Evolutionary conservation across 2,113 vertebrate genomes (phyloP).

Genomic region (Etia nguti): DNA sequence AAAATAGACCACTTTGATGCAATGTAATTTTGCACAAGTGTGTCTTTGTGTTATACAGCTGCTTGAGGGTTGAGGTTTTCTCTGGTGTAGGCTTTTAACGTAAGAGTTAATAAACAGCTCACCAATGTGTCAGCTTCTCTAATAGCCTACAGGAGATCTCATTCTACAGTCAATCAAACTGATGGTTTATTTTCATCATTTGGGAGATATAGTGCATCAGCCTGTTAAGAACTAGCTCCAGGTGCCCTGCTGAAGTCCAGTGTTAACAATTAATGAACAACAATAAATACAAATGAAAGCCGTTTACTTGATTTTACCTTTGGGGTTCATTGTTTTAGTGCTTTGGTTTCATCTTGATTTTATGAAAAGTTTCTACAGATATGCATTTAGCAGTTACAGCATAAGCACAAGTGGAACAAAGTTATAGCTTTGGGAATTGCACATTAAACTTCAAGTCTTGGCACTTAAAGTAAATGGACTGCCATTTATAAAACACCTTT

Average conservation of each 20-base stretch:
- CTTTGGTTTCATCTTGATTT: background rate
- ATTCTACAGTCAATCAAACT: conserved; percentile 47
- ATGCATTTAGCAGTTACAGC: background rate
- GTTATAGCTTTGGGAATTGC: background rate
- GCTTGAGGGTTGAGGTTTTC: conserved; percentile 5
- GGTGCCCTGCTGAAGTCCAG: background rate
- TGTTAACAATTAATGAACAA: background rate
- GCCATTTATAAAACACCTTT: background rate
- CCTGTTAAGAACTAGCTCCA: background rate
- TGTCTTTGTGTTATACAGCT: conserved; percentile 8
- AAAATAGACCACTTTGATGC: background rate
- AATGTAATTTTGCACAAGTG: background rate
- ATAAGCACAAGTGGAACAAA: background rate
- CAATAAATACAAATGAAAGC: background rate
- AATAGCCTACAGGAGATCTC: conserved; percentile 48
- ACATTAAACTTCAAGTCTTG: background rate
- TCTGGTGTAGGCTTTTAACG: conserved; percentile 27
- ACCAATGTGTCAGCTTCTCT: conserved; percentile 16
- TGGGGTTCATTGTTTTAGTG: background rate
- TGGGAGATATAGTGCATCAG: background rate
- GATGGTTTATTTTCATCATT: conserved; percentile 29
- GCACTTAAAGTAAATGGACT: background rate
- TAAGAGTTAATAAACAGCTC: conserved; percentile 14
- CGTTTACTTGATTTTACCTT: background rate
- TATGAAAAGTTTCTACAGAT: background rate